Evolutionary conservation across 2,888 invertebrate species (phyloP), one percentile per base, ranked within the genome.

Genomic region (Megastigmus dorsalis): DNA sequence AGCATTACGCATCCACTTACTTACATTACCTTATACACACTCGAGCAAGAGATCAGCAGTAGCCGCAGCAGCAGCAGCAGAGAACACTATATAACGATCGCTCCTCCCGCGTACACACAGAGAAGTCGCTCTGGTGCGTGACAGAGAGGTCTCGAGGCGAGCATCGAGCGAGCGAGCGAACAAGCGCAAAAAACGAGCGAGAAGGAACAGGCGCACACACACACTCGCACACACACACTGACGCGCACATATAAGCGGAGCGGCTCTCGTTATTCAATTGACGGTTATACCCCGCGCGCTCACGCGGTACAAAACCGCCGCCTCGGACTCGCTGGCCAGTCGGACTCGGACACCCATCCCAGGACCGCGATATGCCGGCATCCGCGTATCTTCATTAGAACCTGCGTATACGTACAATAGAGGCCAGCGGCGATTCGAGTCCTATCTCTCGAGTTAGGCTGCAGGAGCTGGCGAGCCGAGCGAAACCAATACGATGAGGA

Each of bases 191-290:
- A 41, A 41, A 41, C 2, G 41, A 33, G 3, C 33, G 33, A 33
- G 33, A 33, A 33, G 33, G 9, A 9, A 33, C 5, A 33, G n/a
- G n/a, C n/a, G n/a, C n/a, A n/a, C n/a, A n/a, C n/a, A n/a, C n/a
- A n/a, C n/a, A n/a, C n/a, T n/a, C n/a, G n/a, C n/a, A n/a, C n/a
- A n/a, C n/a, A n/a, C n/a, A n/a, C n/a, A n/a, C n/a, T n/a, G n/a
- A n/a, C n/a, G n/a, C n/a, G n/a, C 4, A 33, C 41, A 41, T 41
- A 41, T 41, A n/a, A 45, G 18, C 36, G 38, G 3, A 30, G 7
- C 1, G 10, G 33, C 55, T 57, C 63, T 71, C 63, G 71, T 71
- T 71, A 71, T 71, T 71, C 71, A 71, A 65, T 71, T 71, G 71
- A 71, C 48, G 55, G n/a, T n/a, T n/a, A n/a, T n/a, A n/a, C n/a